Conservation (phyloP, 2,797 vertebrate species). For the Bufotes viridis region DNA sequence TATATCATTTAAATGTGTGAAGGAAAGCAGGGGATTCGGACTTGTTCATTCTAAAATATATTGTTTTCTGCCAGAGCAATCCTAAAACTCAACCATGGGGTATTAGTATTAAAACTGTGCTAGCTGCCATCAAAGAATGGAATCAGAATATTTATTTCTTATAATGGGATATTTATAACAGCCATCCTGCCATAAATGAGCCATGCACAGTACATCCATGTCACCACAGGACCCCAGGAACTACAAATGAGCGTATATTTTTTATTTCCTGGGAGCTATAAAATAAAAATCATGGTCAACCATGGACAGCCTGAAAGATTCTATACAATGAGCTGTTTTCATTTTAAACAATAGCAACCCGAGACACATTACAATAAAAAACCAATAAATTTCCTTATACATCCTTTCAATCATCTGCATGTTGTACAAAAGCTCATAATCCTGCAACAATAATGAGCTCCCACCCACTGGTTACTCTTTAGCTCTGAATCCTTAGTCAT, state of each 20-base stretch:
- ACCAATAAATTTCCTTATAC: constrained; percentile 30
- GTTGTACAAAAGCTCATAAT: constrained; percentile 54
- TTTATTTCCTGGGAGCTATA: constrained; percentile 35
- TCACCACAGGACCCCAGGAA: constrained; percentile 31
- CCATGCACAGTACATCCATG: constrained; percentile 12
- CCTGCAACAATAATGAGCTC: constrained; percentile 53
- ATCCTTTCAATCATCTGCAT: constrained; percentile 49
- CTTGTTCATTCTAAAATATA: background rate
- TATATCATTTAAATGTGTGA: background rate
- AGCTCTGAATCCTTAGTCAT: constrained; percentile 71
- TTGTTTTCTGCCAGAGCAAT: background rate
- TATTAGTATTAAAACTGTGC: background rate
- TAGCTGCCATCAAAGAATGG: background rate
- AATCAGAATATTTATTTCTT: constrained; percentile 18
- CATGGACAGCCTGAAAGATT: constrained; percentile 8
- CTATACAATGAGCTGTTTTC: constrained; percentile 48
- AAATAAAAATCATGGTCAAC: constrained; percentile 36
- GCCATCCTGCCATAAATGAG: constrained; percentile 20
- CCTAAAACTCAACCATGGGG: too few relatives aligned
- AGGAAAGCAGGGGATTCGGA: background rate
- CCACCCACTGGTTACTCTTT: constrained; percentile 66
- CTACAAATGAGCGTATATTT: constrained; percentile 27
- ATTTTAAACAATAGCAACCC: constrained; percentile 38
- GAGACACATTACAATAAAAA: constrained; percentile 50
- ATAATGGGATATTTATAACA: constrained; percentile 33